Conservation (phyloP, 1,140 invertebrate genomes). For the Oncopodura yosiiana region DNA sequence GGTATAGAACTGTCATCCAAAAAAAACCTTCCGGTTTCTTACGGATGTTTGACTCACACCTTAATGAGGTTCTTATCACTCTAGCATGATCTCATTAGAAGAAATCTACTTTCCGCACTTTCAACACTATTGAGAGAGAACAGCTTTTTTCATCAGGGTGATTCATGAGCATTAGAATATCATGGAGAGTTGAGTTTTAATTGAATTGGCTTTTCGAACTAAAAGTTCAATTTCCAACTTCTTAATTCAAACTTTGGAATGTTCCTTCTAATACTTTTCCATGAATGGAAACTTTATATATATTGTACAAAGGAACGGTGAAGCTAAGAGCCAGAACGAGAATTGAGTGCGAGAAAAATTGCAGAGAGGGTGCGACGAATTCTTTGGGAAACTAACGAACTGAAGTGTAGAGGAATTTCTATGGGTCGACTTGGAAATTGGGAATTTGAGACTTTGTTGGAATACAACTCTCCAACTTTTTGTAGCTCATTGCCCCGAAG, state of each 20-base stretch:
- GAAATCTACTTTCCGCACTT: neutral
- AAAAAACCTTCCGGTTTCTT: conserved; percentile 16
- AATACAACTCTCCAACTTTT: too few relatives aligned
- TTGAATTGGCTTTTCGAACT: conserved; percentile 15
- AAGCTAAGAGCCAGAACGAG: neutral
- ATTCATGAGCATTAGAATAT: conserved; percentile 27
- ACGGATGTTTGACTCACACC: conserved; percentile 32
- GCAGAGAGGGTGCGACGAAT: conserved; percentile 28
- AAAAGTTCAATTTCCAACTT: conserved; percentile 3
- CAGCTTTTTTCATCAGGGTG: conserved; percentile 15
- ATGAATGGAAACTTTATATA: too few relatives aligned
- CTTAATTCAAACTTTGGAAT: neutral
- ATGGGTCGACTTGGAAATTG: neutral
- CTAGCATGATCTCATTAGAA: conserved; percentile 30
- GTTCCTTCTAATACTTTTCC: neutral
- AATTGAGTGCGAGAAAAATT: conserved; percentile 15
- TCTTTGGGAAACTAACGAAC: conserved; percentile 9
- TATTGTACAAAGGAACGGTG: neutral
- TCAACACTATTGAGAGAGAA: neutral
- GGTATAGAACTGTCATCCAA: too few relatives aligned
- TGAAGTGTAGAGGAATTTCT: neutral
- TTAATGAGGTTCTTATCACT: conserved; percentile 36
- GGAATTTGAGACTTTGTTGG: too few relatives aligned
- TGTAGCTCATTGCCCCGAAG: too few relatives aligned
- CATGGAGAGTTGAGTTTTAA: conserved; percentile 16